Percentiles rank a stretch among this genome's conserved stretches.
These are phyloP conservation scores for Platyrinchus mystaceus DNA, from an alignment of 2,797 vertebrate genomes.

Conservation along the genomic window DNA sequence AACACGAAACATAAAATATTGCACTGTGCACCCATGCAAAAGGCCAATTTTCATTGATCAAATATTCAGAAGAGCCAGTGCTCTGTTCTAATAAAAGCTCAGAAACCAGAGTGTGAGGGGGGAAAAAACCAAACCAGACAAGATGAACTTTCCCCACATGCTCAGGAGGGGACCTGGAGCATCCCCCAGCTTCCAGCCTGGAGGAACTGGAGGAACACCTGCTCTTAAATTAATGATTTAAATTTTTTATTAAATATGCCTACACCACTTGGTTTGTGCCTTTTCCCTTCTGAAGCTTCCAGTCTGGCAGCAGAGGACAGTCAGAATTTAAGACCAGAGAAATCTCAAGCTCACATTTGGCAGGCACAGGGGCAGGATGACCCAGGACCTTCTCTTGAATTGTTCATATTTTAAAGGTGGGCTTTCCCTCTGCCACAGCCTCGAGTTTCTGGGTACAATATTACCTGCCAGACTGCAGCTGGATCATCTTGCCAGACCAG, in stretches of 20 bases:
- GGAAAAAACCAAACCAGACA: not conserved
- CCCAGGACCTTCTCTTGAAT: not conserved
- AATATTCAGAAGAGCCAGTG: conserved; percentile 18
- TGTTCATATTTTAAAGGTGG: not conserved
- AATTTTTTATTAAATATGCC: not conserved
- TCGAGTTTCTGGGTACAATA: not conserved
- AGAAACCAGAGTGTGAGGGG: not conserved
- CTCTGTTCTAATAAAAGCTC: not conserved
- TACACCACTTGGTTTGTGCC: not conserved
- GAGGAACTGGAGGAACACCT: not conserved
- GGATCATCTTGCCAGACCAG: not conserved
- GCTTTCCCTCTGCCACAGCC: not conserved
- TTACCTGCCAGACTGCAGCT: not conserved
- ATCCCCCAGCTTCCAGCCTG: not conserved
- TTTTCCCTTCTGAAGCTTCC: not conserved
- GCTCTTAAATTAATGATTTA: accelerated
- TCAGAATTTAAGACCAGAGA: not conserved
- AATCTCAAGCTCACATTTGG: not conserved
- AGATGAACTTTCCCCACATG: not conserved
- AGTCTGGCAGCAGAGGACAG: not conserved
- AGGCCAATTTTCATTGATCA: conserved; percentile 55
- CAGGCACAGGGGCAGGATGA: accelerated
- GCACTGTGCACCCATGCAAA: conserved; percentile 24
- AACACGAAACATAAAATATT: conserved; percentile 32
- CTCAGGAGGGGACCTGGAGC: not conserved